Percentiles rank a stretch among this genome's conserved stretches.
These are phyloP conservation scores for Prenolepis imparis DNA, from an alignment of 2,888 invertebrate genomes.

Conservation along the genomic window DNA sequence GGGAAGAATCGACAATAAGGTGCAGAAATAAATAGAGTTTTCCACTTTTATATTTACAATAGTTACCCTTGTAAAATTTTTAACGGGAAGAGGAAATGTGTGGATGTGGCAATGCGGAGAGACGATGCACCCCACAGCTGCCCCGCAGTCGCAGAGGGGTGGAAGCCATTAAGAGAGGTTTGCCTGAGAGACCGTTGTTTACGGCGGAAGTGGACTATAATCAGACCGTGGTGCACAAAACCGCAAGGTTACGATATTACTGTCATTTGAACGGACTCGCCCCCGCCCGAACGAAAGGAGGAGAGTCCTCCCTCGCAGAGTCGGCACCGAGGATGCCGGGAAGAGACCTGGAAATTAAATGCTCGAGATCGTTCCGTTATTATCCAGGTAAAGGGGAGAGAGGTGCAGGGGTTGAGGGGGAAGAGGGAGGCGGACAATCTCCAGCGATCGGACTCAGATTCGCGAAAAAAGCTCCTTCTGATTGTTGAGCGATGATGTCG, in stretches of 20 bases:
- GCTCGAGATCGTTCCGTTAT: conserved; percentile 78
- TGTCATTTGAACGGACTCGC: conserved; percentile 82
- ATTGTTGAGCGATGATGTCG: conserved; percentile 65
- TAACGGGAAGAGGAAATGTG: not conserved
- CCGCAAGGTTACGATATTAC: conserved; percentile 84
- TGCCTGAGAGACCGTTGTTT: conserved; percentile 82
- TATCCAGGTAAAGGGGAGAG: conserved; percentile 67
- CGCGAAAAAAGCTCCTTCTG: conserved; percentile 58
- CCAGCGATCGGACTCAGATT: conserved; percentile 62
- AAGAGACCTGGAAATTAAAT: conserved; percentile 80
- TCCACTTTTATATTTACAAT: not conserved
- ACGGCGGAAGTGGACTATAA: conserved; percentile 84
- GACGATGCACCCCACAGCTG: conserved; percentile 66
- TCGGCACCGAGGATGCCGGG: conserved; percentile 13
- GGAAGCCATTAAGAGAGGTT: conserved; percentile 80
- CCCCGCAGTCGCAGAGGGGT: conserved; percentile 71
- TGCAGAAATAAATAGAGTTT: not conserved
- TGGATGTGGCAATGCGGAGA: conserved; percentile 38
- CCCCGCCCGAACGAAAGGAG: conserved; percentile 57
- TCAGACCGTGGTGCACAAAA: conserved; percentile 83
- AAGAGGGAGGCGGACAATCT: too few relatives aligned
- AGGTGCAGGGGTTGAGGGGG: not conserved
- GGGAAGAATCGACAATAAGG: not conserved
- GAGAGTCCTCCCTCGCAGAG: conserved; percentile 78
- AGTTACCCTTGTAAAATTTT: conserved; percentile 25